These are phyloP conservation scores for Otus sunia DNA, from an alignment of 2,113 vertebrate species.

Conservation along the genomic window DNA sequence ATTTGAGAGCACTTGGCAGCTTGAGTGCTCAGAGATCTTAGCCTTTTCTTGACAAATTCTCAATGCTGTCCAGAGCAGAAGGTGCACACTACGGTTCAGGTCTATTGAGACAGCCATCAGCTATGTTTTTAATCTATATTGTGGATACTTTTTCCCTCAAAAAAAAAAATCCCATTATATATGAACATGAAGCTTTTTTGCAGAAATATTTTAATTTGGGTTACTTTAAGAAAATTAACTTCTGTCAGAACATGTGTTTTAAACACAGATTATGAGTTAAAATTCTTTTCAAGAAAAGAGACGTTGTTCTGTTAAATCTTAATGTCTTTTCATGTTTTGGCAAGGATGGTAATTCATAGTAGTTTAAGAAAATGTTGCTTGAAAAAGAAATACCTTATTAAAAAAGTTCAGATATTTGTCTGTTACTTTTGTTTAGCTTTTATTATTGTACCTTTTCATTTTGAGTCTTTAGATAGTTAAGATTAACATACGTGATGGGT, in stretches of 20 bases:
- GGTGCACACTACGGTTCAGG: background rate
- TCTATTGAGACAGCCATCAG: constrained; percentile 16
- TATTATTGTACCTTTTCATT: background rate
- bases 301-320: background rate
- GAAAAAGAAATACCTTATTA: background rate
- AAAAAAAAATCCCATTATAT: background rate
- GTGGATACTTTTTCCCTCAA: background rate
- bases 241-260: background rate
- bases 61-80: constrained; percentile 46
- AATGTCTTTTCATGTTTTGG: background rate
- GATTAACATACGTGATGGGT: background rate
- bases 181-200: background rate
- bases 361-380: background rate
- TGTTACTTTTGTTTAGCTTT: background rate
- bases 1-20: constrained; percentile 89
- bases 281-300: background rate
- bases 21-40: constrained; percentile 80
- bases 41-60: constrained; percentile 81
- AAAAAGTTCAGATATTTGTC: background rate
- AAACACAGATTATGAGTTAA: background rate
- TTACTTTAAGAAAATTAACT: background rate
- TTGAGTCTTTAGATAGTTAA: background rate
- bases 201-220: background rate
- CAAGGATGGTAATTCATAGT: background rate
- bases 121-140: background rate